Percentiles rank a stretch among this genome's conserved stretches.
These are phyloP conservation scores for Chrysopa pallens DNA, from an alignment of 1,140 invertebrate species.

Conservation along the genomic window DNA sequence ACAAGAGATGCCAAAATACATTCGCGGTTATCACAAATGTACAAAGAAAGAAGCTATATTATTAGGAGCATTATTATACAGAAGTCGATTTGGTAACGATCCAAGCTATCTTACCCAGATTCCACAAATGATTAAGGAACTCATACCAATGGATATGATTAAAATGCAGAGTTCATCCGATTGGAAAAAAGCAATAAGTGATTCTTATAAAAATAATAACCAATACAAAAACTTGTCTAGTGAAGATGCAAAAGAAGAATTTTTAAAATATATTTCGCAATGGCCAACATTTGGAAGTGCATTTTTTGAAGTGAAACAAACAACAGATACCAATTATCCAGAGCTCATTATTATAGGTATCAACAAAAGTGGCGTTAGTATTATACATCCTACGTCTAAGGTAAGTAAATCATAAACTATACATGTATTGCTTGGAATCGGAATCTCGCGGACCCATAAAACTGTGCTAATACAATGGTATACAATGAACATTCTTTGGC, in stretches of 20 bases:
- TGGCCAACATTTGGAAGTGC: constrained; percentile 87
- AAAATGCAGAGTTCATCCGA: constrained; percentile 53
- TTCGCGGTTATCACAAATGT: constrained; percentile 75
- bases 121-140: constrained; percentile 46
- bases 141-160: constrained; percentile 64
- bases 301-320: constrained; percentile 88
- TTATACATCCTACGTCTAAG: constrained; percentile 74
- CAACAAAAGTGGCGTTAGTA: constrained; percentile 75
- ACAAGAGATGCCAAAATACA: constrained; percentile 84
- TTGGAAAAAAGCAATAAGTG: constrained; percentile 63
- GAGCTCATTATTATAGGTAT: constrained; percentile 78
- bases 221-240: constrained; percentile 26
- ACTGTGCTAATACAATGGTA: too few species aligned
- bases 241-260: constrained; percentile 66
- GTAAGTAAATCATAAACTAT: too few species aligned
- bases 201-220: constrained; percentile 39
- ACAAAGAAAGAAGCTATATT: constrained; percentile 59
- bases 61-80: constrained; percentile 64
- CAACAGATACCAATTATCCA: constrained; percentile 65
- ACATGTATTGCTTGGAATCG: too few species aligned
- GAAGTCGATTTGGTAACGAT: constrained; percentile 54
- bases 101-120: constrained; percentile 30
- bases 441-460: too few species aligned
- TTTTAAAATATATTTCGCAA: constrained; percentile 63
- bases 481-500: too few species aligned